phyloP scores from a whole-genome alignment of 2,113 vertebrate species.

The Macrotis lagotis region DNA sequence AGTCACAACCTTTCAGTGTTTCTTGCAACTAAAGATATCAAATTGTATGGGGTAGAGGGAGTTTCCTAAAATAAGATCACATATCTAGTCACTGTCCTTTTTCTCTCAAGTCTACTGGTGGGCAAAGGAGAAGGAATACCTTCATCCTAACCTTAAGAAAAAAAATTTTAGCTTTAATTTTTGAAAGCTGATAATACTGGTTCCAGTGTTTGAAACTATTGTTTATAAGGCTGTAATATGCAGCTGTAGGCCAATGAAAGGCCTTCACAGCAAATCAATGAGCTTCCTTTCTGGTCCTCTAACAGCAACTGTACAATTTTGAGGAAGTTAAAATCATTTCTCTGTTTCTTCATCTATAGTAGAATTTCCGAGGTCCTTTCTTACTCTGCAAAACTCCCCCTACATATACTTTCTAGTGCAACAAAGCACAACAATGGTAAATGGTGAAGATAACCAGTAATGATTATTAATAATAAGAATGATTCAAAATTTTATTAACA shows the following conservation, averaged over 20 bases:
- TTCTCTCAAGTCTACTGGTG: neutral
- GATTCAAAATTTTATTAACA: neutral
- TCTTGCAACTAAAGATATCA: neutral
- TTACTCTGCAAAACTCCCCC: neutral
- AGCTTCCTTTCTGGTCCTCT: neutral
- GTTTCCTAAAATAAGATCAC: neutral
- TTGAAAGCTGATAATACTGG: neutral
- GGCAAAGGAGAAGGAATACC: neutral
- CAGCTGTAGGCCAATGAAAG: neutral
- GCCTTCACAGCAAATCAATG: neutral
- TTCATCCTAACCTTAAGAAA: neutral
- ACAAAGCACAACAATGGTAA: neutral
- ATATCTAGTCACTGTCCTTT: neutral
- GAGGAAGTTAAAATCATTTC: neutral
- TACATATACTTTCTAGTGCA: neutral
- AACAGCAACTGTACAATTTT: neutral
- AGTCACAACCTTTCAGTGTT: neutral
- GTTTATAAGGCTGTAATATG: neutral
- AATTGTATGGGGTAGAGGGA: neutral
- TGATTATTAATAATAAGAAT: neutral
- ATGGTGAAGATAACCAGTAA: neutral
- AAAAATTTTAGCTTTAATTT: neutral
- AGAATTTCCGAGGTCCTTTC: slow-evolving; percentile 41
- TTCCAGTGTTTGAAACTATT: neutral
- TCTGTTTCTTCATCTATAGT: slow-evolving; percentile 63